phyloP scores from a whole-genome alignment of 2,797 vertebrate genomes.

The Setipinna tenuifilis region DNA sequence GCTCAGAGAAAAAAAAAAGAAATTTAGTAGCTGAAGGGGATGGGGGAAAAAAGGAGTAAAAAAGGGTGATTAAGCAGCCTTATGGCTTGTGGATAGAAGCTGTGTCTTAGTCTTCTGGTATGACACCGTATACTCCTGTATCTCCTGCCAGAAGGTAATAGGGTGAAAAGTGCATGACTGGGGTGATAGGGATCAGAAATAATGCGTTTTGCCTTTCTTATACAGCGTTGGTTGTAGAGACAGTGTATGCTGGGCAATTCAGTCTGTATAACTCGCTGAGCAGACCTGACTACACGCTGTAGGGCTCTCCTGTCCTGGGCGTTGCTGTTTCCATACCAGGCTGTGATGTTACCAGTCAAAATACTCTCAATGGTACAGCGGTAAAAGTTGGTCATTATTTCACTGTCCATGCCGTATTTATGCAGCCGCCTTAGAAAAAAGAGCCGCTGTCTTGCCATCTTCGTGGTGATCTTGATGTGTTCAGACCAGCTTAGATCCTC shows the following conservation, averaged over 20 bases:
- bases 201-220: no score
- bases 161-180: no score
- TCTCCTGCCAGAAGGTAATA: background rate
- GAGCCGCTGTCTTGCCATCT: background rate
- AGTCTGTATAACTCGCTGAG: background rate
- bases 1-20: no score
- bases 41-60: no score
- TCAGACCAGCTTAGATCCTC: background rate
- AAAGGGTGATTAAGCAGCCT: background rate
- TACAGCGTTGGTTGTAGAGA: slow-evolving; percentile 26
- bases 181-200: no score
- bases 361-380: slow-evolving; percentile 26
- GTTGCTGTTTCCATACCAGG: slow-evolving; percentile 37
- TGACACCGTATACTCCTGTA: background rate
- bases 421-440: background rate
- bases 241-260: background rate
- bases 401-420: no score
- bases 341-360: slow-evolving; percentile 26
- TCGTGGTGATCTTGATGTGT: no score
- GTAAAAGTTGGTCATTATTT: slow-evolving; percentile 17
- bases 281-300: slow-evolving; percentile 23
- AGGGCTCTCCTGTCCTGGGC: slow-evolving; percentile 32
- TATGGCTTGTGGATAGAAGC: background rate
- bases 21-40: no score
- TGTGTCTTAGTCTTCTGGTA: background rate